These are phyloP conservation scores for Clarias gariepinus DNA, from an alignment of 2,113 vertebrate species.

Conservation along the genomic window DNA sequence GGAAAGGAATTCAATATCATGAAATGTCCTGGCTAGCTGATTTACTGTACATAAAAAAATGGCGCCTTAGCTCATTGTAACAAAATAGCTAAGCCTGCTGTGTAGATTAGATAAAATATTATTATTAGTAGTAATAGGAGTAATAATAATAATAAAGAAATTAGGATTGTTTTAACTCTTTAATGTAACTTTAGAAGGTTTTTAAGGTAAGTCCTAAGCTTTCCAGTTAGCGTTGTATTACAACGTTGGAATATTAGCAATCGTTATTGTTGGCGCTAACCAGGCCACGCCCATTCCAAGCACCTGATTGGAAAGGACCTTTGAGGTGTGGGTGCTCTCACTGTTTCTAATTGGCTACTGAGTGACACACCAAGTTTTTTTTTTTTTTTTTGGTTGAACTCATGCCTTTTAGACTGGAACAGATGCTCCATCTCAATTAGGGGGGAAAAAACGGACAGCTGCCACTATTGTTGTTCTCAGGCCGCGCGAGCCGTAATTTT, in stretches of 20 bases:
- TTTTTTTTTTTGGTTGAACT: conserved; percentile 62
- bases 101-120: not conserved
- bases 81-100: not conserved
- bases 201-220: too few relatives aligned
- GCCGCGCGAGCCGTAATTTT: conserved; percentile 70
- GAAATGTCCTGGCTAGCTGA: not conserved
- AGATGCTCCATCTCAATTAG: conserved; percentile 76
- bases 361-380: conserved; percentile 53
- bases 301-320: not conserved
- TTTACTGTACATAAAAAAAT: not conserved
- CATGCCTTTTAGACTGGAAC: conserved; percentile 70
- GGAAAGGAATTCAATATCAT: not conserved
- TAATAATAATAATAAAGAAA: too few relatives aligned
- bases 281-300: not conserved
- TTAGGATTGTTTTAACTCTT: not conserved
- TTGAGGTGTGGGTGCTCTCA: not conserved
- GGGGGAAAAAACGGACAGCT: conserved; percentile 71
- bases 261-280: not conserved
- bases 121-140: not conserved
- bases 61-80: not conserved
- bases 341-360: conserved; percentile 29
- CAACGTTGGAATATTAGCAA: not conserved
- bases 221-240: not conserved
- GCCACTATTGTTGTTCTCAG: conserved; percentile 78
- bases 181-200: too few relatives aligned